A percentile compares a stretch with the other conserved stretches of the same genome.
Evolutionary conservation across 2,888 invertebrate species (phyloP).

Genomic region (Drosophila demipolita): DNA sequence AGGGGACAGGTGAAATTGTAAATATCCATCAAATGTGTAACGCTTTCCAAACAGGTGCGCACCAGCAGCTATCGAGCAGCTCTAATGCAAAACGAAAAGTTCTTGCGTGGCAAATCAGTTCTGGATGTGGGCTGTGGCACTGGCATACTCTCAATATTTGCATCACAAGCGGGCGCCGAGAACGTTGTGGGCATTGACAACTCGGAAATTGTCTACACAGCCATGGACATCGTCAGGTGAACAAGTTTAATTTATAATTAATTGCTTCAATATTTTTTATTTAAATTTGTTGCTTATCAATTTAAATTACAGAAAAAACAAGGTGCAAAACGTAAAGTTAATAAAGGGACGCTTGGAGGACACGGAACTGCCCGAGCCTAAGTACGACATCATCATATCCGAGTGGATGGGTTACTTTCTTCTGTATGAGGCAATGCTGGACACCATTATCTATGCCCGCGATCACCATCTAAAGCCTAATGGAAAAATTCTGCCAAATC

Average conservation of each 20-base stretch:
- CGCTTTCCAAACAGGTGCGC: constrained; percentile 86
- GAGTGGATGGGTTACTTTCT: constrained; percentile 99
- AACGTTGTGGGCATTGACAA: constrained; percentile 97
- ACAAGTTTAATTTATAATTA: neutral
- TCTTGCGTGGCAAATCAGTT: constrained; percentile 90
- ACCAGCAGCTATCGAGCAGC: constrained; percentile 95
- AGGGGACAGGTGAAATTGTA: neutral
- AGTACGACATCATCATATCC: constrained; percentile 96
- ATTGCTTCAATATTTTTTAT: neutral
- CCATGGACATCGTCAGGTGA: constrained; percentile 96
- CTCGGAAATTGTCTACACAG: constrained; percentile 97
- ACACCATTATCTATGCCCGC: constrained; percentile 95
- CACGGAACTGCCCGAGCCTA: constrained; percentile 89
- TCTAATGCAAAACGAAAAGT: constrained; percentile 89
- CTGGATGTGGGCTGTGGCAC: constrained; percentile 99
- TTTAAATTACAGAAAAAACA: constrained; percentile 81
- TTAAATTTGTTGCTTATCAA: neutral
- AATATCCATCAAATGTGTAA: neutral
- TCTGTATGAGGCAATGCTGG: constrained; percentile 98
- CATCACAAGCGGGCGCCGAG: constrained; percentile 96
- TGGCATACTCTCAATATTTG: constrained; percentile 99
- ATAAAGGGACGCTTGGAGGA: constrained; percentile 95
- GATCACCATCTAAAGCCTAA: constrained; percentile 91
- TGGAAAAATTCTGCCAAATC: constrained; percentile 93
- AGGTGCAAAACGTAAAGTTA: constrained; percentile 88